These are phyloP conservation scores for Salvator merianae DNA, from an alignment of 2,113 vertebrate species.

Conservation along the genomic window DNA sequence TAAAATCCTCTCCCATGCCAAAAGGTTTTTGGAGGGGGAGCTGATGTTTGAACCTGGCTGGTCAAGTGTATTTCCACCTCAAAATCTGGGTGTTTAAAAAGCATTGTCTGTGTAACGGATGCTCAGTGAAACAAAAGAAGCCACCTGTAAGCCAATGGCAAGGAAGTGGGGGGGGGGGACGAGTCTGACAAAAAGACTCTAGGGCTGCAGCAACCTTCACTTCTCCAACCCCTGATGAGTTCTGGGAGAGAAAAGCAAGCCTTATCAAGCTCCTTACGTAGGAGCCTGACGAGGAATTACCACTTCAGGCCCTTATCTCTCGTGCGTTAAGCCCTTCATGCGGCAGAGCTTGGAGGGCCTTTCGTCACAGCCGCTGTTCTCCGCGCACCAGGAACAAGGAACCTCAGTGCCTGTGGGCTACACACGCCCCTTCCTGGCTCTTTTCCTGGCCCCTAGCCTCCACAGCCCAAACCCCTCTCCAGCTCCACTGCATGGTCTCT, in stretches of 20 bases:
- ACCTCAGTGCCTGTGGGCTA: no score
- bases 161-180: not conserved
- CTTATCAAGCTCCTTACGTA: not conserved
- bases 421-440: no score
- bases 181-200: not conserved
- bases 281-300: not conserved
- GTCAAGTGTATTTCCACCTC: not conserved
- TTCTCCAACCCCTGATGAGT: not conserved
- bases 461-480: no score
- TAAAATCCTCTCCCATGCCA: not conserved
- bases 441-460: no score
- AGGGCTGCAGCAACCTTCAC: not conserved
- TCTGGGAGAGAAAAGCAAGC: not conserved
- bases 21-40: not conserved
- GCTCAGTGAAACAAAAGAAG: not conserved
- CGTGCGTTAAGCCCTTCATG: not conserved
- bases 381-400: not conserved
- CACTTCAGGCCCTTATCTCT: not conserved
- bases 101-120: not conserved
- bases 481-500: no score
- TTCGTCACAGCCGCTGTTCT: not conserved
- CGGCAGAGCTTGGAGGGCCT: not conserved
- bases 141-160: not conserved
- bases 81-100: not conserved
- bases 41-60: not conserved